Evolutionary conservation across 1,140 invertebrate species (phyloP).

Genomic region (Glossosoma conforme): DNA sequence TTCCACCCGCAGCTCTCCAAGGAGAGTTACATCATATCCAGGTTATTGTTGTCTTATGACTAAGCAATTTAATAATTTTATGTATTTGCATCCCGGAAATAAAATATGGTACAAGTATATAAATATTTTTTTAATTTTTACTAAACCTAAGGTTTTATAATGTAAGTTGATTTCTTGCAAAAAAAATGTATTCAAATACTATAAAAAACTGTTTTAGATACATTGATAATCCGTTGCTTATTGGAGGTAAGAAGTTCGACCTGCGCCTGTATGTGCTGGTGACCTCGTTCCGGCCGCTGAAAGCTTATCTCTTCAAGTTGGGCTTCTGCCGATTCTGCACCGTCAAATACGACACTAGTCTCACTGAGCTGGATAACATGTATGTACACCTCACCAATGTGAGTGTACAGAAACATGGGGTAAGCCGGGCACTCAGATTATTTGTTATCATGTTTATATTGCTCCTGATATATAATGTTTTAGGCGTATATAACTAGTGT

Average conservation of each 20-base stretch:
- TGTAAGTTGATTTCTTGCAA: constrained; percentile 9
- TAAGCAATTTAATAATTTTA: too few relatives aligned
- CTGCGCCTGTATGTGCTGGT: constrained; percentile 79
- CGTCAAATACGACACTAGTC: constrained; percentile 74
- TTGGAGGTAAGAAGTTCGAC: constrained; percentile 86
- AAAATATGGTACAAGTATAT: neutral
- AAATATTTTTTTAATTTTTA: neutral
- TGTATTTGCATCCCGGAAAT: too few relatives aligned
- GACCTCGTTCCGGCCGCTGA: constrained; percentile 74
- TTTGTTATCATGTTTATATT: too few relatives aligned
- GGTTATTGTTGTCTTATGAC: too few relatives aligned
- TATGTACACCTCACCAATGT: constrained; percentile 89
- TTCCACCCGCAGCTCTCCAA: constrained; percentile 79
- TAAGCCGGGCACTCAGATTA: too few relatives aligned
- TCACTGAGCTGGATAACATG: constrained; percentile 76
- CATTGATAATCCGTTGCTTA: constrained; percentile 77
- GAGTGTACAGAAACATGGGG: constrained; percentile 73
- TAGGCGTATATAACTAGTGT: too few relatives aligned
- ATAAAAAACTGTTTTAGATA: constrained; percentile 59
- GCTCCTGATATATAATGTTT: too few relatives aligned
- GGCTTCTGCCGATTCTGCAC: constrained; percentile 78
- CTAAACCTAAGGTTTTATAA: constrained; percentile 2
- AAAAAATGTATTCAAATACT: constrained; percentile 7
- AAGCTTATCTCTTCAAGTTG: constrained; percentile 77
- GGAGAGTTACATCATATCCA: constrained; percentile 88